phyloP scores from a whole-genome alignment of 1,140 invertebrate species.

The Anagrus nilaparvatae region DNA sequence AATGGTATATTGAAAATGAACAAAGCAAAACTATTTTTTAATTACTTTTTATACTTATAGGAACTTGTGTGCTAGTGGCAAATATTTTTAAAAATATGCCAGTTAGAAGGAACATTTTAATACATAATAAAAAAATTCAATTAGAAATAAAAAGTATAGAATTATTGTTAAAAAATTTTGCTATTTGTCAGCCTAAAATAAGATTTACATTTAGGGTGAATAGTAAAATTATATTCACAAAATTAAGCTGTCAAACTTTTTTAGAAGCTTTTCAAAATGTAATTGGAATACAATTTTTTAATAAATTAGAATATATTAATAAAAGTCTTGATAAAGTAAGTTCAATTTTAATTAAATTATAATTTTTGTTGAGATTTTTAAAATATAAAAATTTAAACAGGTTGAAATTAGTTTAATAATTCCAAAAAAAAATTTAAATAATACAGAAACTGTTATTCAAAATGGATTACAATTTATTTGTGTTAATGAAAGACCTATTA shows the following conservation, averaged over 20 bases:
- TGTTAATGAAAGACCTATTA: conserved; percentile 51
- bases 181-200: conserved; percentile 43
- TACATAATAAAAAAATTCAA: conserved; percentile 38
- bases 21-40: conserved; percentile 9
- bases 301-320: conserved; percentile 34
- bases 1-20: conserved; percentile 39
- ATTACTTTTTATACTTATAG: conserved; percentile 33
- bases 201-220: conserved; percentile 46
- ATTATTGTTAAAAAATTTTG: conserved; percentile 44
- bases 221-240: conserved; percentile 46
- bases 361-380: background rate
- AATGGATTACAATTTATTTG: conserved; percentile 34
- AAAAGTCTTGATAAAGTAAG: conserved; percentile 21
- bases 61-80: conserved; percentile 46
- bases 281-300: conserved; percentile 39
- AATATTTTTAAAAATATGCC: conserved; percentile 53
- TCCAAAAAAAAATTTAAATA: conserved; percentile 36
- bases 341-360: conserved; percentile 9
- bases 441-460: conserved; percentile 27
- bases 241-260: conserved; percentile 35
- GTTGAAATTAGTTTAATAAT: conserved; percentile 39
- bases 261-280: conserved; percentile 38
- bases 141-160: conserved; percentile 53
- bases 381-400: too few species aligned
- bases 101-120: conserved; percentile 50